These are phyloP conservation scores for Zhuqinia jingwanae DNA, from an alignment of 2,888 invertebrate genomes.

Conservation along the genomic window DNA sequence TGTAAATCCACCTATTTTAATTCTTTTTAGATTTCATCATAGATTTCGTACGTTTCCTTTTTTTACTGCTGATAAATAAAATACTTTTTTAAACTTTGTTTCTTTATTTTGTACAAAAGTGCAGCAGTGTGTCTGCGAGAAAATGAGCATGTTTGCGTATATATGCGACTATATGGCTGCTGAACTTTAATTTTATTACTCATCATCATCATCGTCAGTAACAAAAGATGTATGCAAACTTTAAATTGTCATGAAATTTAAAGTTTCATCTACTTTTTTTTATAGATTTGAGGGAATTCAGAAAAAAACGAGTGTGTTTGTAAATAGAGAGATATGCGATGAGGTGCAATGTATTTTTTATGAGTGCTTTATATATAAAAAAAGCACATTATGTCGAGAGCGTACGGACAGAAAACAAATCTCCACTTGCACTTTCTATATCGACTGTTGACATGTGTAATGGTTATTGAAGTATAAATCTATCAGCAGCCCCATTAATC, in stretches of 20 bases:
- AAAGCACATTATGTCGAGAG: slow-evolving; percentile 39
- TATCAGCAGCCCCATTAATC: slow-evolving; percentile 63
- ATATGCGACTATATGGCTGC: too few relatives aligned
- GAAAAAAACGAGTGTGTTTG: too few relatives aligned
- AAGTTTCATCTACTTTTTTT: neutral
- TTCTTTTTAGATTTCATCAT: too few relatives aligned
- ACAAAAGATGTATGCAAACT: neutral
- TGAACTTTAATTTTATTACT: neutral
- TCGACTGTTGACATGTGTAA: slow-evolving; percentile 62
- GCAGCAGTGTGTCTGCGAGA: too few relatives aligned
- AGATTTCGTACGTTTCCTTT: too few relatives aligned
- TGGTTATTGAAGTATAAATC: slow-evolving; percentile 66
- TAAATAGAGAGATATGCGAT: neutral
- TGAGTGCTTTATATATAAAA: slow-evolving; percentile 18
- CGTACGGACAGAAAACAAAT: slow-evolving; percentile 57
- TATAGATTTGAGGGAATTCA: neutral
- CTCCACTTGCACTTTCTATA: slow-evolving; percentile 55
- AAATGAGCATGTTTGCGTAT: too few relatives aligned
- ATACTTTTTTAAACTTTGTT: too few relatives aligned
- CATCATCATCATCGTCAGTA: neutral
- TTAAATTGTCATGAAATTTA: neutral
- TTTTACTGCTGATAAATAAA: too few relatives aligned
- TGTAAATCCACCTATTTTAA: neutral
- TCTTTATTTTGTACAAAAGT: too few relatives aligned
- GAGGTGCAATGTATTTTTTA: slow-evolving; percentile 13